Conservation (phyloP, 2,797 vertebrate genomes). For the Ficedula albicollis region DNA sequence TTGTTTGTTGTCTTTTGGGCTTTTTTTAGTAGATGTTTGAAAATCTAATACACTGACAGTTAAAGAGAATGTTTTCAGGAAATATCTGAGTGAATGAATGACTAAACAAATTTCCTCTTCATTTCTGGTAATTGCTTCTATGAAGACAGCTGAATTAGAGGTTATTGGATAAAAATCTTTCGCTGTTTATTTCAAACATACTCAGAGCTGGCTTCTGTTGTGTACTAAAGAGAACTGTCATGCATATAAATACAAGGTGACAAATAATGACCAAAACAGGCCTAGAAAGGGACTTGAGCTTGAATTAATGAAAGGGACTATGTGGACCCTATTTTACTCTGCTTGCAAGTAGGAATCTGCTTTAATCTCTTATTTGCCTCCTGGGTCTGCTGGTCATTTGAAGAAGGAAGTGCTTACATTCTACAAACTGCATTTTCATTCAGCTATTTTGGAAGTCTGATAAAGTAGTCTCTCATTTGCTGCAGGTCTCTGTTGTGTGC, state of each 20-base stretch:
- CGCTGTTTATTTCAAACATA: not conserved
- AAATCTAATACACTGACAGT: not conserved
- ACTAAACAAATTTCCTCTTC: conserved; percentile 20
- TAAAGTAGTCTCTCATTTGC: not conserved
- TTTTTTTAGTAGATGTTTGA: not conserved
- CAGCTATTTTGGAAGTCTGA: not conserved
- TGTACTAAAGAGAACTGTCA: not conserved
- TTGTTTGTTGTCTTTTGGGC: not conserved
- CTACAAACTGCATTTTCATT: not conserved
- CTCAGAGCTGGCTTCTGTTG: not conserved
- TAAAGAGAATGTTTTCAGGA: not conserved
- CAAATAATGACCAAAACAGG: not conserved
- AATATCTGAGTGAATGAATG: not conserved
- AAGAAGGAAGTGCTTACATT: not conserved
- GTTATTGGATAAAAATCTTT: not conserved
- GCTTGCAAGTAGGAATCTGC: not conserved
- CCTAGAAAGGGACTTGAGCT: not conserved
- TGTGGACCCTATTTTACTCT: not conserved
- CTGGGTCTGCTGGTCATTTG: not conserved
- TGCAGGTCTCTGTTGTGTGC: not conserved
- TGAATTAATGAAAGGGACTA: not conserved
- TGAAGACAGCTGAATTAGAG: conserved; percentile 4
- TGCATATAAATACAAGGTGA: not conserved
- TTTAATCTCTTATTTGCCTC: not conserved
- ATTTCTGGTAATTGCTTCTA: conserved; percentile 13